Base-by-base conservation (phyloP, 2,797 vertebrate species). In the Sebastes alutus region DNA sequence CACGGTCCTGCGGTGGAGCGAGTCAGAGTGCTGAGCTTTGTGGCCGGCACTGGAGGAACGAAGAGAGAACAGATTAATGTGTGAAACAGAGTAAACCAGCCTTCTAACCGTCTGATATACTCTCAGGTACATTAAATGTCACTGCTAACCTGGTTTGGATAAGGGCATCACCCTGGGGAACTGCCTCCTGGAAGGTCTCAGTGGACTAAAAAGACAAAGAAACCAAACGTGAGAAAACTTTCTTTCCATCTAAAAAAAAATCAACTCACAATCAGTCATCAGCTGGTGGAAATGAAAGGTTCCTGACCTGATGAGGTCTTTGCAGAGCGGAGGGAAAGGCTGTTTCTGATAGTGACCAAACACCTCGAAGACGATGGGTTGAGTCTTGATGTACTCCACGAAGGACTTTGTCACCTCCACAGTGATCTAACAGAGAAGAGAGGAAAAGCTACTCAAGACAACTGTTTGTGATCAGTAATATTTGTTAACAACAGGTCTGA, bases 321-420 rank as follows among this genome's bases (percentile, higher is more conserved):
- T 99, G 96, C 98, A 99, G 81, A 99, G 96, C 0, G 96, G 97
- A 0, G 97, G 99, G 91, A 99, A 99, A 0, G 98, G 98, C 75
- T 99, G 98, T 85, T 99, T 99, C 93, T 99, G 99, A 91, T 99
- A 99, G 92, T 99, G 99, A 18, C 99, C 99, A 0, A 99, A 99
- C 83, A 99, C 98, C 91, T 99, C 99, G 4, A 99, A 99, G 72
- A 99, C 98, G 1, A 99, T 98, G 2, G 99, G 99, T 88, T 99
- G 98, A 80, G 97, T 99, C 93, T 97, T 98, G 88, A 99, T 97
- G 92, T 99, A 99, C 76, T 99, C 98, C 1, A 97, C 93, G 76
- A 99, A 99, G 73, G 97, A 99, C 87, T 96, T 98, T 29, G 99
- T 99, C 90, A 99, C 98, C 81, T 99, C 99, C 85, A 99, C 98